phyloP scores from a whole-genome alignment of 2,113 vertebrate genomes.

The Menidia beryllina region DNA sequence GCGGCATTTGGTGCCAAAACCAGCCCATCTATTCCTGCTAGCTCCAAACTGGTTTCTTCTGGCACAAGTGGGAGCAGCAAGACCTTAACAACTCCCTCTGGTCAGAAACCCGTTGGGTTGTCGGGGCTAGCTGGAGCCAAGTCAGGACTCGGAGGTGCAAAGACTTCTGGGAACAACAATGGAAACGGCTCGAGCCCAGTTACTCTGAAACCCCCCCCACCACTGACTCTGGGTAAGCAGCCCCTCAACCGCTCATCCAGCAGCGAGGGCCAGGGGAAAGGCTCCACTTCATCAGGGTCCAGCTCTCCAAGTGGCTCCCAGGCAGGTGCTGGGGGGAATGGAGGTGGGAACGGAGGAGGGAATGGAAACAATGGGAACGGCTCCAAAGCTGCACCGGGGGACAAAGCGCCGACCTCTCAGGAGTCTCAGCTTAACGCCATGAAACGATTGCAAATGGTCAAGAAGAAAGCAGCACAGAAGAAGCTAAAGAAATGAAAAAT shows the following conservation, averaged over 20 bases:
- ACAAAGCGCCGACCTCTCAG: constrained; percentile 93
- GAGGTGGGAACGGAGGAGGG: constrained; percentile 69
- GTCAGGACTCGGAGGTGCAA: constrained; percentile 84
- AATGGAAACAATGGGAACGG: constrained; percentile 79
- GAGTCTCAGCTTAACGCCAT: constrained; percentile 97
- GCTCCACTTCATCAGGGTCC: constrained; percentile 81
- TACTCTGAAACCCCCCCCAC: constrained; percentile 88
- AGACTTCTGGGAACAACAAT: constrained; percentile 79
- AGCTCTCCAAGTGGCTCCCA: constrained; percentile 70
- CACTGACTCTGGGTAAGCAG: constrained; percentile 94
- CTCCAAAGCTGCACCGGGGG: constrained; percentile 78
- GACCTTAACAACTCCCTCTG: constrained; percentile 80
- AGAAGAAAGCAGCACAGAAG: constrained; percentile 98
- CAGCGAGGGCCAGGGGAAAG: constrained; percentile 89
- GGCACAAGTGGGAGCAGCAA: constrained; percentile 84
- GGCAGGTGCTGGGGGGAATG: constrained; percentile 73
- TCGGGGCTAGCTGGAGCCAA: constrained; percentile 88
- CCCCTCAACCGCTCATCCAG: constrained; percentile 91
- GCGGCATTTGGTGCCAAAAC: constrained; percentile 97
- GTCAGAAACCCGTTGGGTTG: constrained; percentile 90
- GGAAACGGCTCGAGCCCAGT: constrained; percentile 78
- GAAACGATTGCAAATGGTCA: constrained; percentile 96
- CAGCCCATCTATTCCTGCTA: constrained; percentile 84
- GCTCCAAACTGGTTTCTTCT: constrained; percentile 87
- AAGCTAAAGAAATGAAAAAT: constrained; percentile 91